Evolutionary conservation across 2,797 vertebrate genomes (phyloP).

Genomic region (Rhodeus uyekii): DNA sequence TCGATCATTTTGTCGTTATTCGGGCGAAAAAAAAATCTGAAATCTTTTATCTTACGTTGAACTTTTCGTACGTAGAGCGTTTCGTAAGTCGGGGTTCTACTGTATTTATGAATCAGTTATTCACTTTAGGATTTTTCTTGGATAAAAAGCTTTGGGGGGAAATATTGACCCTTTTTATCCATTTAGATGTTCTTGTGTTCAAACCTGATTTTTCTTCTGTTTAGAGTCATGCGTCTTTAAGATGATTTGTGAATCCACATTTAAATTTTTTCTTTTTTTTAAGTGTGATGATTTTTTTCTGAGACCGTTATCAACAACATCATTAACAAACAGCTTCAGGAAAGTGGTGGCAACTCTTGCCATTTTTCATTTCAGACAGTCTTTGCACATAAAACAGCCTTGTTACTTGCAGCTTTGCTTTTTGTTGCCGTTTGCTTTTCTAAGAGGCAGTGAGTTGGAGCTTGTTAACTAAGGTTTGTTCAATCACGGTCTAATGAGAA

Average conservation of each 20-base stretch:
- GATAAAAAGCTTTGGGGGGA: neutral
- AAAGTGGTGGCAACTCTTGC: conserved; percentile 45
- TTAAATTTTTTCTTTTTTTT: conserved; percentile 40
- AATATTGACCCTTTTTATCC: neutral
- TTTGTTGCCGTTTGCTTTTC: conserved; percentile 37
- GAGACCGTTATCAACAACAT: conserved; percentile 48
- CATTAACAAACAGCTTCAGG: conserved; percentile 51
- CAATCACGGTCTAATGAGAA: conserved; percentile 40
- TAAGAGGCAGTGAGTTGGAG: conserved; percentile 28
- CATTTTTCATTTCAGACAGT: conserved; percentile 40
- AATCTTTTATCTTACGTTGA: no score
- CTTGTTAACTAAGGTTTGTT: conserved; percentile 42
- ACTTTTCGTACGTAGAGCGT: no score
- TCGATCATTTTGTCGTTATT: no score
- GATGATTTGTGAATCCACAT: neutral
- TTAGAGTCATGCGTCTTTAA: neutral
- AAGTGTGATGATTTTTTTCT: conserved; percentile 52
- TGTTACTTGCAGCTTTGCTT: conserved; percentile 24
- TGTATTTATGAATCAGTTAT: conserved; percentile 3
- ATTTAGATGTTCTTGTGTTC: neutral
- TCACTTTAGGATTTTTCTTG: no score
- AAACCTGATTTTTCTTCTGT: neutral
- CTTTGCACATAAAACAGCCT: conserved; percentile 44
- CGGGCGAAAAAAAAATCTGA: no score
- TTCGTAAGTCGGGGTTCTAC: no score